Conservation (phyloP, 2,797 vertebrate species). For the Acropternis orthonyx region DNA sequence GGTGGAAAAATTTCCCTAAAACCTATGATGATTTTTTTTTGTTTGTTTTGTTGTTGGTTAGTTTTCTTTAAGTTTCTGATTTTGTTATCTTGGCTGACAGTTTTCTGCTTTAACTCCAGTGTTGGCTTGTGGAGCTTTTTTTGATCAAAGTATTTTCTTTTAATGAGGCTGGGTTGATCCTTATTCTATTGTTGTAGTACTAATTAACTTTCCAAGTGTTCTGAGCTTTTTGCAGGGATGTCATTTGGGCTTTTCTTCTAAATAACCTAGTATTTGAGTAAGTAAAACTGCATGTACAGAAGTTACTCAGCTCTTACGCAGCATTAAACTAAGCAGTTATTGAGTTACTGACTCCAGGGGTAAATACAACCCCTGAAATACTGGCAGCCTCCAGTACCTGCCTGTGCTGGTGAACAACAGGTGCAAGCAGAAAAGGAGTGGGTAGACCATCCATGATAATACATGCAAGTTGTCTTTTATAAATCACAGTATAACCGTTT, state of each 20-base stretch:
- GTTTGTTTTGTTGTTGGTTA: neutral
- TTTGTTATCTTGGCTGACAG: neutral
- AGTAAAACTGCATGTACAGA: neutral
- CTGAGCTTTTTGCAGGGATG: neutral
- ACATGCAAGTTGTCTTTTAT: constrained; percentile 52
- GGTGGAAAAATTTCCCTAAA: neutral
- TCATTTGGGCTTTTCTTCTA: neutral
- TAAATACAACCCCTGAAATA: neutral
- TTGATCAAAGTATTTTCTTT: neutral
- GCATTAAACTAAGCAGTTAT: neutral
- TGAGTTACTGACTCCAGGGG: neutral
- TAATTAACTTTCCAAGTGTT: neutral
- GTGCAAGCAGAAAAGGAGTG: constrained; percentile 32
- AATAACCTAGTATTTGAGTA: neutral
- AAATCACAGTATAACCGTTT: constrained; percentile 70
- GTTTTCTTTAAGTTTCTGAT: neutral
- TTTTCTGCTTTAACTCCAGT: neutral
- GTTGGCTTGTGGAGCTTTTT: neutral
- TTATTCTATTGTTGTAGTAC: neutral
- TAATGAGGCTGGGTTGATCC: neutral
- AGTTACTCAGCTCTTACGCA: neutral
- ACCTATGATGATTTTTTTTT: neutral
- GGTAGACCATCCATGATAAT: constrained; percentile 39
- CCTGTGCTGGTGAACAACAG: constrained; percentile 29
- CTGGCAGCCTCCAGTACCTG: neutral